Base-by-base conservation (phyloP, 2,888 invertebrate genomes). In the Catotricha subobsoleta region DNA sequence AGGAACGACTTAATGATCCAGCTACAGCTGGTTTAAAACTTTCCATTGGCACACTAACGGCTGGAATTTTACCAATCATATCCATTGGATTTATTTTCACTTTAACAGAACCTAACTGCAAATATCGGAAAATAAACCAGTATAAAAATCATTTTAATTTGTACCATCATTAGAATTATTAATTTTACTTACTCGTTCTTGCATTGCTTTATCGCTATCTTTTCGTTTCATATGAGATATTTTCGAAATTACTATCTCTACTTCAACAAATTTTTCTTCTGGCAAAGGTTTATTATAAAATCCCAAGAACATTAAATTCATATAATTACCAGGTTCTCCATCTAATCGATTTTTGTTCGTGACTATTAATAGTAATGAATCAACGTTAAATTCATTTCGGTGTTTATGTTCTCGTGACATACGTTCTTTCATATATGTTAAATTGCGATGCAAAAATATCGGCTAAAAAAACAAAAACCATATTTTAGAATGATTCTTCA, bases 151-250 rank as follows among this genome's bases (percentile, higher is more conserved):
- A n/a, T n/a, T n/a, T n/a, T n/a, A n/a, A n/a, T n/a, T n/a, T n/a
- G n/a, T n/a, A 7, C 13, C 12, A 13, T 15, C 7, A 16, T 30
- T 6, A 9, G 6, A 9, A 16, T 30, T 15, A 3, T 6, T 15
- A 3, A 13, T 18, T 20, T 21, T 8, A 59, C 69, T 67, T 54
- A 73, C 74, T 46, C 80, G 74, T 39, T 81, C 73, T 71, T 84
- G 81, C 62, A 81, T 77, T 50, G 80, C 76, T 35, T 86, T 15
- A 82, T 77, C 29, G 82, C 80, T 82, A 56, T 90, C 92, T 67
- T 92, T 92, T 48, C 92, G 74, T 60, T 91, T 91, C 55, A 90
- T 91, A 58, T 90, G 86, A 53, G 84, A 87, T 50, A 91, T 80
- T 66, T 90, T 90, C 48, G 88, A 68, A 42, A 94, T 65, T 41